These are phyloP conservation scores for Phengaris alcon DNA, from an alignment of 2,888 invertebrate genomes.

Conservation along the genomic window DNA sequence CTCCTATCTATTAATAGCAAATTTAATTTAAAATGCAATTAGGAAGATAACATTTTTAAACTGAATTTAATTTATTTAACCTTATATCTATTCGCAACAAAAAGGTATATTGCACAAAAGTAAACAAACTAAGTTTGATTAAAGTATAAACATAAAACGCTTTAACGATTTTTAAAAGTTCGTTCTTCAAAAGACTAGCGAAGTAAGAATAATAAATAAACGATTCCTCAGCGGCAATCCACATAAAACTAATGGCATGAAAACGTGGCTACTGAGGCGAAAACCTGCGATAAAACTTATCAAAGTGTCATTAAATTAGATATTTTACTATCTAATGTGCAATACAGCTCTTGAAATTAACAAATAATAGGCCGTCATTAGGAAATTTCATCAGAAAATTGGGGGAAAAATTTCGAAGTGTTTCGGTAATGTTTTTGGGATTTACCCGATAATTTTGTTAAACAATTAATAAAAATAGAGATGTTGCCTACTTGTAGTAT, in stretches of 20 bases:
- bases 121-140: too few relatives aligned
- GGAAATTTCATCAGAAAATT: not conserved
- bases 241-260: conserved; percentile 77
- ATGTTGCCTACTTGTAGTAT: too few relatives aligned
- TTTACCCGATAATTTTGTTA: too few relatives aligned
- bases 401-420: too few relatives aligned
- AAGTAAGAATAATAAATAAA: conserved; percentile 62
- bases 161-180: conserved; percentile 6
- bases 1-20: too few relatives aligned
- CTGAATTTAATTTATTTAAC: too few relatives aligned
- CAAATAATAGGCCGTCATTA: conserved; percentile 16
- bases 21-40: too few relatives aligned
- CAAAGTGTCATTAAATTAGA: conserved; percentile 74
- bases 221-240: conserved; percentile 71
- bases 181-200: conserved; percentile 30
- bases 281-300: conserved; percentile 77
- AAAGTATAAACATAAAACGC: conserved; percentile 2
- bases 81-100: too few relatives aligned
- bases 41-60: too few relatives aligned
- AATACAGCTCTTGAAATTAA: conserved; percentile 42
- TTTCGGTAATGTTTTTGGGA: too few relatives aligned
- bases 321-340: conserved; percentile 62
- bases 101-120: too few relatives aligned
- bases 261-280: conserved; percentile 74
- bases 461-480: too few relatives aligned